Conservation (phyloP, 2,113 vertebrate genomes). For the Nipponia nippon region DNA sequence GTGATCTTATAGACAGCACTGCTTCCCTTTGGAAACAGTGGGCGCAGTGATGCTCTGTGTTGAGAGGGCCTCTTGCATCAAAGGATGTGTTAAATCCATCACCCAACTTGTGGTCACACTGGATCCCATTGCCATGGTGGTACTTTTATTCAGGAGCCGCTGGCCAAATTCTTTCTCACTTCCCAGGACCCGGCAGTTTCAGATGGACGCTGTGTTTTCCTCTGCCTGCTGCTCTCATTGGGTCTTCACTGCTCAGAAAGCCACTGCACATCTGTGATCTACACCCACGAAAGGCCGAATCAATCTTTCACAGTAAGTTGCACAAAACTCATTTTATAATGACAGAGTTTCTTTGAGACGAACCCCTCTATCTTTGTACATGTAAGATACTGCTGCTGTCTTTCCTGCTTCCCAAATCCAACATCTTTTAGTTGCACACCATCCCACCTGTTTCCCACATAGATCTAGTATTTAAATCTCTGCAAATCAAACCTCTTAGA, state of each 20-base stretch:
- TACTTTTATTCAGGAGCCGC: background rate
- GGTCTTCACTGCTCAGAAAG: background rate
- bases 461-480: background rate
- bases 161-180: background rate
- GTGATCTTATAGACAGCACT: background rate
- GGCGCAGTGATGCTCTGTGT: background rate
- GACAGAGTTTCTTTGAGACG: background rate
- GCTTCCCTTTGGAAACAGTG: background rate
- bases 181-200: background rate
- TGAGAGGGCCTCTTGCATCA: background rate
- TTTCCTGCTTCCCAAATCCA: background rate
- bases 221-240: background rate
- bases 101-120: background rate
- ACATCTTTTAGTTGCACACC: background rate
- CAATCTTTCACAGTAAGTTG: background rate
- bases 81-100: background rate
- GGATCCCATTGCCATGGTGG: background rate
- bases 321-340: background rate
- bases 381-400: background rate
- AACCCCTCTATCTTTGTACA: rapidly evolving
- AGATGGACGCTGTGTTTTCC: background rate
- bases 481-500: background rate
- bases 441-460: background rate
- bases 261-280: background rate
- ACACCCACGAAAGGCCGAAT: background rate